These are phyloP conservation scores for Amitus sp. DNA, from an alignment of 2,888 invertebrate species.

Conservation along the genomic window DNA sequence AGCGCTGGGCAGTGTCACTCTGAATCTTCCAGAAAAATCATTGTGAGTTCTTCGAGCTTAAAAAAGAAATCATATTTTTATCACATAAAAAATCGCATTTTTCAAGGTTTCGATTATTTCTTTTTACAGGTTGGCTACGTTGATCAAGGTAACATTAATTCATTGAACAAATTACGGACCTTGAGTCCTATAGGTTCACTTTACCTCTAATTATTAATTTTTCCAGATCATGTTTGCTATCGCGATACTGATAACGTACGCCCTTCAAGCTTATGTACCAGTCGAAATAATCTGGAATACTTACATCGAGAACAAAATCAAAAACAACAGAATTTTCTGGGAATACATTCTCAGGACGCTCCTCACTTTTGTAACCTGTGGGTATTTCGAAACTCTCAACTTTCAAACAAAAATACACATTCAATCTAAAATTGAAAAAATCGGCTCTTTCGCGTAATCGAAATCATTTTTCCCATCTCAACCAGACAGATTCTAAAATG, in stretches of 20 bases:
- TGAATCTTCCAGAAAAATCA: conserved; percentile 77
- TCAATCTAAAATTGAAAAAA: too few species aligned
- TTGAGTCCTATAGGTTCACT: too few species aligned
- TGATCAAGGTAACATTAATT: too few species aligned
- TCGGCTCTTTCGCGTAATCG: too few species aligned
- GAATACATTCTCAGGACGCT: conserved; percentile 69
- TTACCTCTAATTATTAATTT: too few species aligned
- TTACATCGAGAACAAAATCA: conserved; percentile 52
- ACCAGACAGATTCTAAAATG: too few species aligned
- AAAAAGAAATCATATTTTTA: conserved; percentile 19
- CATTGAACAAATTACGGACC: too few species aligned
- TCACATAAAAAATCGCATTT: conserved; percentile 9
- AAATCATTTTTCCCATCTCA: too few species aligned
- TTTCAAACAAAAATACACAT: background rate
- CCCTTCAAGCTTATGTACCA: conserved; percentile 90
- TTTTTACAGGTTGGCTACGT: conserved; percentile 71
- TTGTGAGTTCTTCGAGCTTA: conserved; percentile 66
- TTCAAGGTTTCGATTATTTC: conserved; percentile 39
- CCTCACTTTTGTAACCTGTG: conserved; percentile 73
- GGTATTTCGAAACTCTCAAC: conserved; percentile 54
- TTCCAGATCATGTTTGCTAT: conserved; percentile 72
- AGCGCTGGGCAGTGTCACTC: conserved; percentile 84
- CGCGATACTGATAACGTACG: conserved; percentile 84
- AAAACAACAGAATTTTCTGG: conserved; percentile 62
- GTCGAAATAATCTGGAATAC: conserved; percentile 80